These are phyloP conservation scores for Vanacampus margaritifer DNA, from an alignment of 2,113 vertebrate genomes.

Conservation along the genomic window DNA sequence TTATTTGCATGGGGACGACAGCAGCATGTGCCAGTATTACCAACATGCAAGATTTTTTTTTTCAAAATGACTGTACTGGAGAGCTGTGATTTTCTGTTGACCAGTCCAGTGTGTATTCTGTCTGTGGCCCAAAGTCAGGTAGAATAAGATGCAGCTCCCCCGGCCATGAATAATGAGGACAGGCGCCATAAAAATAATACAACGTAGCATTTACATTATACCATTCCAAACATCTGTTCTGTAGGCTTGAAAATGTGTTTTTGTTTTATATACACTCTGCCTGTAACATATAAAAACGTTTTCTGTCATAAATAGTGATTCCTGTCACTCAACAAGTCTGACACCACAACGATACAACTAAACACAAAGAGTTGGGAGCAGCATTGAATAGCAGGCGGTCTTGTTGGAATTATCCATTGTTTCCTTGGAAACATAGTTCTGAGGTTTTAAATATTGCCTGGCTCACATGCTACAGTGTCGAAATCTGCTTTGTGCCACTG, in stretches of 20 bases:
- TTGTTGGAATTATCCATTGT: conserved; percentile 47
- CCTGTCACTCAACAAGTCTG: conserved; percentile 1
- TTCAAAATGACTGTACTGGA: neutral
- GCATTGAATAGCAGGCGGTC: conserved; percentile 14
- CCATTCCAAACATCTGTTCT: neutral
- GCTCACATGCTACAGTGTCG: too few relatives aligned
- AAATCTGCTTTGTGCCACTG: conserved; percentile 23
- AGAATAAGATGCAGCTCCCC: too few relatives aligned
- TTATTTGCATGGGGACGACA: neutral
- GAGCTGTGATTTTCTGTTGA: too few relatives aligned
- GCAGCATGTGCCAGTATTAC: neutral
- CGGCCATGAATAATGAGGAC: too few relatives aligned
- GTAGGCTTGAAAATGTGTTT: too few relatives aligned
- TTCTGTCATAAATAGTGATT: neutral
- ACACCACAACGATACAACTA: conserved; percentile 13
- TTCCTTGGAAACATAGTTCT: conserved; percentile 54
- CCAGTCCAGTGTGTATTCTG: too few relatives aligned
- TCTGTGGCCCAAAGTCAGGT: too few relatives aligned
- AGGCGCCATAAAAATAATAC: too few relatives aligned
- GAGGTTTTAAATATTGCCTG: conserved; percentile 18
- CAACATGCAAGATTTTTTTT: neutral
- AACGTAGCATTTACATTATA: too few relatives aligned
- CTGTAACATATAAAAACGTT: too few relatives aligned
- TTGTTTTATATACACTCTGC: too few relatives aligned
- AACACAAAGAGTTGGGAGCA: conserved; percentile 13